Evolutionary conservation across 2,888 invertebrate genomes (phyloP).

Genomic region (Mesorhabditis sp.): DNA sequence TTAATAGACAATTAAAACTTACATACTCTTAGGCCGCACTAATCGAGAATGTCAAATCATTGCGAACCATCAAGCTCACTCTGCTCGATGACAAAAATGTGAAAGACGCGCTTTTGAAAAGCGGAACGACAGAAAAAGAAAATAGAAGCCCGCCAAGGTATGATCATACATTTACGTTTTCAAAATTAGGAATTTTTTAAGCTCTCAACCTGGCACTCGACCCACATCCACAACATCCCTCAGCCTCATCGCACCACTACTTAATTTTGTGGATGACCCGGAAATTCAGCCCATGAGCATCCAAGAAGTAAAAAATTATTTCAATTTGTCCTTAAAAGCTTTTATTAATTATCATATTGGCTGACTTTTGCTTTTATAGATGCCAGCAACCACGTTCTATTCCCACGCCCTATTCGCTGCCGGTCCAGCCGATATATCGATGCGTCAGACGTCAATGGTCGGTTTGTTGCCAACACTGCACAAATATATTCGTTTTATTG

Average conservation of each 20-base stretch:
- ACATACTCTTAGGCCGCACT: not conserved
- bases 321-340: not conserved
- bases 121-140: not conserved
- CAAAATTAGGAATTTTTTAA: too few relatives aligned
- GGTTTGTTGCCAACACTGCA: conserved; percentile 5
- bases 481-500: not conserved
- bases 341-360: not conserved
- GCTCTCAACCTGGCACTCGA: not conserved
- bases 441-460: conserved; percentile 37
- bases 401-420: conserved; percentile 41
- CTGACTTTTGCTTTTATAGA: conserved; percentile 16
- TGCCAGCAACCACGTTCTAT: conserved; percentile 35
- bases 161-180: too few relatives aligned
- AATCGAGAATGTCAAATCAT: not conserved
- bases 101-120: not conserved
- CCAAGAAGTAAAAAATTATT: not conserved
- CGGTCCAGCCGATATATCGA: conserved; percentile 38
- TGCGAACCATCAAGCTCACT: not conserved
- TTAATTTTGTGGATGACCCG: not conserved
- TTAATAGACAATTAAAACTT: not conserved
- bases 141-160: not conserved
- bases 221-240: not conserved
- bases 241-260: not conserved
- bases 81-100: not conserved
- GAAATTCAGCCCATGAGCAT: not conserved